Conservation (phyloP, 1,140 invertebrate genomes). For the Scaptomyza montana region DNA sequence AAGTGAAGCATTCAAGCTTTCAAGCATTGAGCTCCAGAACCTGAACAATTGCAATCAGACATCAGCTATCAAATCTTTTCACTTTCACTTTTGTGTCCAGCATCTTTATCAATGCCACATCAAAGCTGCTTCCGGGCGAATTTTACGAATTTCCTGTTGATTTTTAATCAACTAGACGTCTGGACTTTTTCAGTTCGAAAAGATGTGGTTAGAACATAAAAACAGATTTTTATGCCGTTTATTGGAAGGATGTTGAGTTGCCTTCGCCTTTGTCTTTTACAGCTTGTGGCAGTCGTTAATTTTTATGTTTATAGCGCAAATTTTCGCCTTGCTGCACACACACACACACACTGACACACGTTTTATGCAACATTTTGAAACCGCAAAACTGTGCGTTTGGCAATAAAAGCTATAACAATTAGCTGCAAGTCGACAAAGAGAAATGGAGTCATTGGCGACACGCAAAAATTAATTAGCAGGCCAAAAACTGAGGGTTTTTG, state of each 20-base stretch:
- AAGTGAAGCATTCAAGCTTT: slow-evolving; percentile 37
- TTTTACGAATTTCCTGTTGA: slow-evolving; percentile 52
- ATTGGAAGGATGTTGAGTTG: not conserved
- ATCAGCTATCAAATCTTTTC: not conserved
- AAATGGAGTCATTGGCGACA: slow-evolving; percentile 67
- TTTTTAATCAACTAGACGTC: slow-evolving; percentile 68
- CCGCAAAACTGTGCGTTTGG: slow-evolving; percentile 52
- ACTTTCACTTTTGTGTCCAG: not conserved
- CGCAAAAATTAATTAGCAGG: slow-evolving; percentile 75
- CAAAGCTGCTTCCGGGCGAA: slow-evolving; percentile 33
- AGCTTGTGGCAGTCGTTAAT: slow-evolving; percentile 81
- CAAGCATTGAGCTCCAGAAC: not conserved
- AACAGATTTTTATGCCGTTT: slow-evolving; percentile 76
- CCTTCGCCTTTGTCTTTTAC: slow-evolving; percentile 71
- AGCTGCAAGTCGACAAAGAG: slow-evolving; percentile 56
- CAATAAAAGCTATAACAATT: slow-evolving; percentile 74
- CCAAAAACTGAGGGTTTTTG: slow-evolving; percentile 25
- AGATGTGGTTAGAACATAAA: slow-evolving; percentile 72
- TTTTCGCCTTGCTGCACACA: slow-evolving; percentile 79
- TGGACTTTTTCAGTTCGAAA: slow-evolving; percentile 33
- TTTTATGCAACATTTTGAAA: slow-evolving; percentile 48
- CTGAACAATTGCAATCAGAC: slow-evolving; percentile 25
- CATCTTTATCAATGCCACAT: not conserved
- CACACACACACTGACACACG: slow-evolving; percentile 1
- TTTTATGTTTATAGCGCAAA: slow-evolving; percentile 82